Conservation (phyloP, 2,113 vertebrate genomes). For the Cercopithecus mona region DNA sequence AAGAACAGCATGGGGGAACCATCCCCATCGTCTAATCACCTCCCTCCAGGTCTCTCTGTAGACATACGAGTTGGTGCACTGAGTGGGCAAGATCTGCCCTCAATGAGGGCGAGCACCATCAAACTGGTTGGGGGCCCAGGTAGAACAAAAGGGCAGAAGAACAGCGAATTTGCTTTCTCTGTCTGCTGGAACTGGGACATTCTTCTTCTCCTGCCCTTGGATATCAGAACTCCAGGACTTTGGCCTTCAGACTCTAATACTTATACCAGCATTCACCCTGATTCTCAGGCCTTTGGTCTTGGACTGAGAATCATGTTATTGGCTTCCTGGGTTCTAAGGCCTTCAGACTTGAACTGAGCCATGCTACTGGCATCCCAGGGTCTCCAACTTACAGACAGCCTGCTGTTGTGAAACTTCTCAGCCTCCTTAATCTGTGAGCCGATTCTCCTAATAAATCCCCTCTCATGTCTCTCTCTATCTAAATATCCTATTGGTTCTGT, state of each 20-base stretch:
- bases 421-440: not conserved
- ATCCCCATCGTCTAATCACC: too few relatives aligned
- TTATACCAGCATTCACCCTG: not conserved
- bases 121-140: not conserved
- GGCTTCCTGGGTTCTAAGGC: not conserved
- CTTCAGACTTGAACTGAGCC: not conserved
- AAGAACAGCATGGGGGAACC: too few relatives aligned
- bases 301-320: not conserved
- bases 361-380: not conserved
- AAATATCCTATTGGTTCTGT: not conserved
- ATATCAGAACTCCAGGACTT: not conserved
- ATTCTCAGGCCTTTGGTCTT: not conserved
- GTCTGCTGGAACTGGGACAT: not conserved
- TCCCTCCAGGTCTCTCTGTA: not conserved
- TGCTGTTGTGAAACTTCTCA: not conserved
- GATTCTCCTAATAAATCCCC: not conserved
- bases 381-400: not conserved
- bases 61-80: too few relatives aligned
- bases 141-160: not conserved
- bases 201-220: not conserved
- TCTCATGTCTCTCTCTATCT: not conserved
- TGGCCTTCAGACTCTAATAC: not conserved
- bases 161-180: not conserved
- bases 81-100: not conserved
- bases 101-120: fast-evolving